Evolutionary conservation across 2,113 vertebrate species (phyloP), one percentile per base, ranked within the genome.

Genomic region (Pycnonotus jocosus): DNA sequence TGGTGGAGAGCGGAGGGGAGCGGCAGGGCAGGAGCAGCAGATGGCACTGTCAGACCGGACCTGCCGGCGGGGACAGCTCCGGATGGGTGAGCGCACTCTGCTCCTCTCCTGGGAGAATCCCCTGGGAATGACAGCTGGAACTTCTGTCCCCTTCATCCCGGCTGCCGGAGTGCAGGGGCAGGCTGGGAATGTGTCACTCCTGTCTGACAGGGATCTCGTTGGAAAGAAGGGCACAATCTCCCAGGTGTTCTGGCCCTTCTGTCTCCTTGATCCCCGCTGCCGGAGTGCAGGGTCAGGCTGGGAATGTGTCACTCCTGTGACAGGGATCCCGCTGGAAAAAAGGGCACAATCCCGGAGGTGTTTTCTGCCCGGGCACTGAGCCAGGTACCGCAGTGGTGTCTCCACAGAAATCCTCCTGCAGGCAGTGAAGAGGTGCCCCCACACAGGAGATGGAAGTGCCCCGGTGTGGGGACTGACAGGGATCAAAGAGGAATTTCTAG

Each of bases 281-380:
- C n/a, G n/a, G n/a, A n/a, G n/a, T n/a, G n/a, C n/a, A n/a, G n/a
- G n/a, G n/a, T n/a, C 23, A 14, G 47, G 47, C 23, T 23, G 47
- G 25, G 7, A 48, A 7, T 2, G 24, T 0, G 1, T 37, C 20
- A 1, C 12, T 16, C 2, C 15, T 22, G 62, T 35, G 50, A 6
- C 33, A 18, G 40, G 12, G 13, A 7, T 45, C 21, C 48, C 28
- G 37, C 20, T 25, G 61, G 70, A 35, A 51, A n/a, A n/a, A n/a
- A n/a, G 56, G 33, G 3, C 11, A 22, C 12, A 1, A 0, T 17
- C 27, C 64, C 54, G 4, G 16, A 2, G 5, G 15, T 1, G 22
- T 6, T 38, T 35, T 50, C 48, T 61, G 61, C 40, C 20, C 22
- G 4, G 70, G 22, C 28, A 21, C 10, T 4, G 11, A 2, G 16